Evolutionary conservation across 1,140 invertebrate species (phyloP).

Genomic region (Bicyclus anynana): DNA sequence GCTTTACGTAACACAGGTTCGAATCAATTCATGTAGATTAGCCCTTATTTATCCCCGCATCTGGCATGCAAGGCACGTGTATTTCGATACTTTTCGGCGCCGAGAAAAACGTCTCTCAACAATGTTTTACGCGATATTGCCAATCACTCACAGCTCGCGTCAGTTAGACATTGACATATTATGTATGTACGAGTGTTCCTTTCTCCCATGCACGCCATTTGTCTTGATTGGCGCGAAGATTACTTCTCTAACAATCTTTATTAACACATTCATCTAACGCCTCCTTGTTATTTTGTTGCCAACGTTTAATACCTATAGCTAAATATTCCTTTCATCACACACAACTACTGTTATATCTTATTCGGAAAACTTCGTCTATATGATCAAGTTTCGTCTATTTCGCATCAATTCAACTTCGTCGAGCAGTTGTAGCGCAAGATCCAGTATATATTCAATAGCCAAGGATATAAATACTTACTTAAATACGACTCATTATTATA

Average conservation of each 20-base stretch:
- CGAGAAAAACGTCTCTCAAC: constrained; percentile 37
- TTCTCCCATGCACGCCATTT: constrained; percentile 39
- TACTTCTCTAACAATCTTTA: constrained; percentile 39
- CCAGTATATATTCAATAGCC: no score
- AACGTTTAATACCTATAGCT: not conserved
- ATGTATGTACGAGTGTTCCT: constrained; percentile 26
- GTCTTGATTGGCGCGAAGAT: constrained; percentile 42
- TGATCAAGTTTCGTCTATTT: not conserved
- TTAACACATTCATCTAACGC: constrained; percentile 27
- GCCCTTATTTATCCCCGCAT: constrained; percentile 14
- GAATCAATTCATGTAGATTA: constrained; percentile 9
- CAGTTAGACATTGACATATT: constrained; percentile 30
- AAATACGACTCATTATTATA: no score
- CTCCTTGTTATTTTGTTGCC: not conserved
- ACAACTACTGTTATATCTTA: not conserved
- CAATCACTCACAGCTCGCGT: constrained; percentile 44
- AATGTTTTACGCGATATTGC: constrained; percentile 46
- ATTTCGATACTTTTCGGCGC: constrained; percentile 32
- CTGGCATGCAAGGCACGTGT: constrained; percentile 28
- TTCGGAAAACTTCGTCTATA: not conserved
- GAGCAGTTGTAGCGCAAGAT: not conserved
- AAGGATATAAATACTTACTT: no score
- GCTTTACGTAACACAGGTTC: not conserved
- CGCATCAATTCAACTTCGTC: not conserved
- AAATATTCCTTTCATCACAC: not conserved